Conservation (phyloP, 1,140 invertebrate genomes). For the Chironomus tepperi region DNA sequence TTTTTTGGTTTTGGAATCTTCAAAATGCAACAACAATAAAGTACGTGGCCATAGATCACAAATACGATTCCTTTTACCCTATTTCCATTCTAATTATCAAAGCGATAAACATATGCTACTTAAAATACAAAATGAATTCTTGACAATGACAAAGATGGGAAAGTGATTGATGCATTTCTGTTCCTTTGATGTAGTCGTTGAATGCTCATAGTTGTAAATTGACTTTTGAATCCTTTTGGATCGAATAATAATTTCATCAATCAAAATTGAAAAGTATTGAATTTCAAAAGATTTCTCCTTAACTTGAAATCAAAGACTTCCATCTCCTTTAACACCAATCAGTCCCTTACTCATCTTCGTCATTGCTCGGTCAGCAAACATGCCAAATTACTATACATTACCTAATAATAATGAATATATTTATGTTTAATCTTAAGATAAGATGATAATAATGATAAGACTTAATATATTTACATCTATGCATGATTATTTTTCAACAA, state of each 20-base stretch:
- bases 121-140: neutral
- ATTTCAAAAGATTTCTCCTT: no score
- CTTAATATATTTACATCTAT: conserved; percentile 22
- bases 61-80: neutral
- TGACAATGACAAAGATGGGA: no score
- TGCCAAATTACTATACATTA: conserved; percentile 20
- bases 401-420: conserved; percentile 24
- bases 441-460: neutral
- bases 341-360: no score
- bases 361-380: neutral
- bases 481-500: conserved; percentile 18
- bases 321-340: no score
- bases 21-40: conserved; percentile 26
- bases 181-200: no score
- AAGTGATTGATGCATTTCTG: no score
- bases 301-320: no score
- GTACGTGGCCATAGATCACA: conserved; percentile 23
- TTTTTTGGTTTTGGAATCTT: conserved; percentile 26
- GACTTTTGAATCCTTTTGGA: no score
- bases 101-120: conserved; percentile 24
- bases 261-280: no score
- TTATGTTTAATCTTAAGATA: conserved; percentile 23
- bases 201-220: no score
- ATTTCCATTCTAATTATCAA: conserved; percentile 11
- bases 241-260: no score